These are phyloP conservation scores for Castor canadensis DNA, from an alignment of 2,113 vertebrate species.

Conservation along the genomic window DNA sequence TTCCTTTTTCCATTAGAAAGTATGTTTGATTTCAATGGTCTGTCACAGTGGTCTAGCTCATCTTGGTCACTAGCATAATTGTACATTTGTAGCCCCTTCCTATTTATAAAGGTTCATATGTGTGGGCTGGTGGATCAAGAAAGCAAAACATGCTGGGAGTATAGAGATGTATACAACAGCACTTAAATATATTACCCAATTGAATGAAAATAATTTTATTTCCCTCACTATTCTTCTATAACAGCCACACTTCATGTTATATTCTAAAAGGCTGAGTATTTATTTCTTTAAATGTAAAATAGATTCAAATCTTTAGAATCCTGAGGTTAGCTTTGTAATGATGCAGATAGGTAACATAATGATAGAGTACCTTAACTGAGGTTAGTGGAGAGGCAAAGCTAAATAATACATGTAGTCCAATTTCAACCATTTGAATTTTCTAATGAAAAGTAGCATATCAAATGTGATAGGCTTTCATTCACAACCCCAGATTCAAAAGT, in stretches of 20 bases:
- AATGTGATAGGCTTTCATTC: conserved; percentile 27
- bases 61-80: not conserved
- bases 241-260: not conserved
- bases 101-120: not conserved
- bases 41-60: not conserved
- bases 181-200: not conserved
- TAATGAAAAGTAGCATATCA: conserved; percentile 51
- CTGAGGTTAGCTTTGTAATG: not conserved
- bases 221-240: not conserved
- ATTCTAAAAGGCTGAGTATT: not conserved
- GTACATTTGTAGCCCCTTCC: not conserved
- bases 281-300: conserved; percentile 32
- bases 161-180: not conserved
- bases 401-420: conserved; percentile 42
- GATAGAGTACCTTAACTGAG: not conserved
- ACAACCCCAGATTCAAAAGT: not conserved
- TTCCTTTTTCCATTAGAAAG: not conserved
- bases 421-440: conserved; percentile 55
- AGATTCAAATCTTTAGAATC: not conserved
- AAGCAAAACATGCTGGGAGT: not conserved
- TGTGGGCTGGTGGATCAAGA: not conserved
- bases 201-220: conserved; percentile 41
- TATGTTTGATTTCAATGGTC: not conserved
- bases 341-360: conserved; percentile 9
- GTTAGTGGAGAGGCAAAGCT: conserved; percentile 46